Conservation (phyloP, 2,888 invertebrate genomes). For the Tubulanus polymorphus region DNA sequence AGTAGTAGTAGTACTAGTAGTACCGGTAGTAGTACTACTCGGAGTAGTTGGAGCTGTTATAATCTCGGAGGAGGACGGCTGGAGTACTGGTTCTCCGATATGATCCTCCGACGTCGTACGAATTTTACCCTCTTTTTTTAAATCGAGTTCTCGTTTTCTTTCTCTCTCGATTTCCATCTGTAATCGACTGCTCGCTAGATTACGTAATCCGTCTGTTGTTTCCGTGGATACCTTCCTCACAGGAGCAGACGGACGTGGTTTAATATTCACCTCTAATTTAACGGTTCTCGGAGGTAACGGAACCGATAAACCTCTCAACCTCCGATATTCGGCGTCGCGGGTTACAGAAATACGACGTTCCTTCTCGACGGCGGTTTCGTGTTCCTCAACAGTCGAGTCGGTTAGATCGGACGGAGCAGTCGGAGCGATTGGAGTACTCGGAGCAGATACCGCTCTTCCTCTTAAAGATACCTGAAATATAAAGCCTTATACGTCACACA, state of each 20-base stretch:
- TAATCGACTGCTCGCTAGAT: slow-evolving; percentile 63
- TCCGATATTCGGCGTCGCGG: slow-evolving; percentile 56
- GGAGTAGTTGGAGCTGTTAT: background rate
- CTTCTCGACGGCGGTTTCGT: slow-evolving; percentile 58
- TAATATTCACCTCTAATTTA: background rate
- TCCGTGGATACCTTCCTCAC: background rate
- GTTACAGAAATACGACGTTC: slow-evolving; percentile 57
- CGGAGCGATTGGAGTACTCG: no score
- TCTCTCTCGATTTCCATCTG: slow-evolving; percentile 86
- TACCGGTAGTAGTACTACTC: slow-evolving; percentile 54
- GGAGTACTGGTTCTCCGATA: slow-evolving; percentile 53
- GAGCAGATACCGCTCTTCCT: slow-evolving; percentile 14
- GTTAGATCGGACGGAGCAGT: background rate
- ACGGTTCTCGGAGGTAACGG: slow-evolving; percentile 7
- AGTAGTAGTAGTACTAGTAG: background rate
- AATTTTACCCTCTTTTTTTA: slow-evolving; percentile 64
- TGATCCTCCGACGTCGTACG: slow-evolving; percentile 60
- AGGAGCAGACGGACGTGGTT: background rate
- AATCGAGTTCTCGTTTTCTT: slow-evolving; percentile 76
- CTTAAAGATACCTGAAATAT: slow-evolving; percentile 5
- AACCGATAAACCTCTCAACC: slow-evolving; percentile 41
- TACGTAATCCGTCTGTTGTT: slow-evolving; percentile 8
- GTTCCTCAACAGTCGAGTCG: slow-evolving; percentile 9
- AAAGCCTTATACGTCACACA: slow-evolving; percentile 11
- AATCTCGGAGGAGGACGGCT: background rate